These are phyloP conservation scores for Drosophila limbata DNA, from an alignment of 2,888 invertebrate genomes.

Conservation along the genomic window DNA sequence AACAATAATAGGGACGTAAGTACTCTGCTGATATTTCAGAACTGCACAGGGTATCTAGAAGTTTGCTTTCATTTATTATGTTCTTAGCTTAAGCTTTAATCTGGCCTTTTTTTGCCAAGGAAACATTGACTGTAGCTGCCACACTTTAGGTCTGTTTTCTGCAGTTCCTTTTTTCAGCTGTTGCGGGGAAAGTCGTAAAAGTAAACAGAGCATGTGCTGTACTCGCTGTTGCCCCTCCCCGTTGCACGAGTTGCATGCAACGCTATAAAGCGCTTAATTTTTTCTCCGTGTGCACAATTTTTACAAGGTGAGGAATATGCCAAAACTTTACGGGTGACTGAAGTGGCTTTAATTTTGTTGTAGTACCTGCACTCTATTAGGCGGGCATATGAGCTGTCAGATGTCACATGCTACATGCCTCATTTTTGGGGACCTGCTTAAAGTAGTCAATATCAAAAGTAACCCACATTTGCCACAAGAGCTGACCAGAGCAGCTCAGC, in stretches of 20 bases:
- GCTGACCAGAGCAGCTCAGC: conserved; percentile 13
- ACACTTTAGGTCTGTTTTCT: conserved; percentile 8
- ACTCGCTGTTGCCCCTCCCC: conserved; percentile 26
- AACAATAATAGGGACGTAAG: no score
- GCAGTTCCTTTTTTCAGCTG: conserved; percentile 12
- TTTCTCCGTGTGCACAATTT: conserved; percentile 52
- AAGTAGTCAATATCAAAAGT: conserved; percentile 26
- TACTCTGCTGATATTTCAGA: not conserved
- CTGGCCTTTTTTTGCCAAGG: conserved; percentile 16
- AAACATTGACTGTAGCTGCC: conserved; percentile 17
- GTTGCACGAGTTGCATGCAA: conserved; percentile 44
- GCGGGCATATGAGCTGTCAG: not conserved
- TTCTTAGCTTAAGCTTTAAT: conserved; percentile 4
- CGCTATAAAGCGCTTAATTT: conserved; percentile 79
- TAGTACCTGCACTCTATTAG: conserved; percentile 15
- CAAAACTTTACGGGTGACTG: conserved; percentile 4
- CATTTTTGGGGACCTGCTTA: conserved; percentile 20
- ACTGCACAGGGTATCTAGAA: not conserved
- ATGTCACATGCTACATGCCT: not conserved
- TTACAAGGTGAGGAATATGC: conserved; percentile 75
- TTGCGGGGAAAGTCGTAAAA: conserved; percentile 66
- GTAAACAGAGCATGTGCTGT: conserved; percentile 78
- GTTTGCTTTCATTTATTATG: not conserved
- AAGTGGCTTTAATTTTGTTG: conserved; percentile 13
- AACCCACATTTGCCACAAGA: conserved; percentile 39